A percentile compares a stretch with the other conserved stretches of the same genome.
These are phyloP conservation scores for Percopsis omiscomaycus DNA, from an alignment of 2,797 vertebrate species.

Conservation along the genomic window DNA sequence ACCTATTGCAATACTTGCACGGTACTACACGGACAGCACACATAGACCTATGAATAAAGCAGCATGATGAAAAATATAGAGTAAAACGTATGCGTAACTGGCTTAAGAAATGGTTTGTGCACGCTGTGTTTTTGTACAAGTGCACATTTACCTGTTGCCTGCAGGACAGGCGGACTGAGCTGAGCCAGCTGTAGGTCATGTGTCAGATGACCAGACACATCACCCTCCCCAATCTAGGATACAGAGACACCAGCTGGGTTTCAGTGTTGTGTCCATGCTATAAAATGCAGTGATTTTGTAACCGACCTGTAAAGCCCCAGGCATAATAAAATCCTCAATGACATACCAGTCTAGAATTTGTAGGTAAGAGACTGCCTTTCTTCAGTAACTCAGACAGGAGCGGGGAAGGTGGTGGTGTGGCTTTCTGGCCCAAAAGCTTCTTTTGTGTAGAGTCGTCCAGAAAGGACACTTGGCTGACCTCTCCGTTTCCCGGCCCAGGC, in stretches of 20 bases:
- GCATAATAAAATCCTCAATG: constrained; percentile 1
- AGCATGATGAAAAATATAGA: not conserved
- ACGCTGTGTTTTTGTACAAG: not conserved
- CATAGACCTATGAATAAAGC: constrained; percentile 9
- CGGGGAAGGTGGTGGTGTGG: constrained; percentile 94
- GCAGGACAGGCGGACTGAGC: constrained; percentile 83
- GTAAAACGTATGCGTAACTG: not conserved
- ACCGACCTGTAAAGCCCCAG: not conserved
- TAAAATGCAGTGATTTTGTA: too few species aligned
- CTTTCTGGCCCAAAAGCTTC: constrained; percentile 91
- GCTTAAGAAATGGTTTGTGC: too few species aligned
- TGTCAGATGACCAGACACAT: constrained; percentile 81
- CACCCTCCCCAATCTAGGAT: constrained; percentile 86
- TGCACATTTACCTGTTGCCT: constrained; percentile 85
- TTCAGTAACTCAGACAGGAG: constrained; percentile 97
- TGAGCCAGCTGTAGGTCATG: constrained; percentile 87
- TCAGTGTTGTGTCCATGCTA: not conserved
- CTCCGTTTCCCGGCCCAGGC: constrained; percentile 79
- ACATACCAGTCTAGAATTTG: constrained; percentile 91
- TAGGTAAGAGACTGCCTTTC: constrained; percentile 93
- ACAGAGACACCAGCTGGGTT: constrained; percentile 5
- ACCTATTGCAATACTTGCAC: not conserved
- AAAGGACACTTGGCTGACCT: constrained; percentile 83
- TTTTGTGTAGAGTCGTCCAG: constrained; percentile 92
- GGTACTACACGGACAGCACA: constrained; percentile 2